A percentile compares a stretch with the other conserved stretches of the same genome.
Conservation (phyloP, 2,888 invertebrate species). For the Plagodis dolabraria region DNA sequence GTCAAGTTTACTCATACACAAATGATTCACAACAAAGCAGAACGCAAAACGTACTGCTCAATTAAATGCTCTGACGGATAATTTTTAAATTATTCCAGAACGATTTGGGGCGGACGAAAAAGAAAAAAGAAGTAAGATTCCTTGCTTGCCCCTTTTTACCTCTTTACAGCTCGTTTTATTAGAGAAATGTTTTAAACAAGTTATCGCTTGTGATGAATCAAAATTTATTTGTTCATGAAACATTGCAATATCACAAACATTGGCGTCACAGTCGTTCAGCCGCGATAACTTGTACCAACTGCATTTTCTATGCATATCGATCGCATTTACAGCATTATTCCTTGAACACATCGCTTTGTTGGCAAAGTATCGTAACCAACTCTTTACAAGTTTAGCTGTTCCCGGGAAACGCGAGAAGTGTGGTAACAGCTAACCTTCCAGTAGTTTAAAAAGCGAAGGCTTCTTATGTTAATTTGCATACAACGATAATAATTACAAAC, state of each 20-base stretch:
- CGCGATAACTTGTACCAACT: slow-evolving; percentile 78
- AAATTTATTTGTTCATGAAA: slow-evolving; percentile 61
- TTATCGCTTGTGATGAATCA: slow-evolving; percentile 75
- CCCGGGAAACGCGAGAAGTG: slow-evolving; percentile 35
- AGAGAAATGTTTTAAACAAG: slow-evolving; percentile 75
- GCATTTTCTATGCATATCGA: slow-evolving; percentile 74
- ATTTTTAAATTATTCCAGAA: slow-evolving; percentile 88
- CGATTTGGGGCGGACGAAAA: slow-evolving; percentile 98
- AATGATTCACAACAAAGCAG: slow-evolving; percentile 43
- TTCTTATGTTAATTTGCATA: slow-evolving; percentile 76
- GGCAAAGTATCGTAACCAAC: slow-evolving; percentile 62
- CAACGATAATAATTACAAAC: slow-evolving; percentile 31
- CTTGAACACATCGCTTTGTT: slow-evolving; percentile 80
- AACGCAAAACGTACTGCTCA: slow-evolving; percentile 32
- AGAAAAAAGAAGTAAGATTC: slow-evolving; percentile 99
- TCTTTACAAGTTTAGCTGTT: slow-evolving; percentile 73
- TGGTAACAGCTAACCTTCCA: slow-evolving; percentile 69
- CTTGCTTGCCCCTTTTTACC: slow-evolving; percentile 85
- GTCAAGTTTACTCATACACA: slow-evolving; percentile 30
- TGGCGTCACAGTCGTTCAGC: slow-evolving; percentile 62
- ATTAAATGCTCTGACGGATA: slow-evolving; percentile 66
- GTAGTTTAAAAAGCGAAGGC: slow-evolving; percentile 61
- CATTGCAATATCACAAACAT: slow-evolving; percentile 57
- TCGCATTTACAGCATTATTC: slow-evolving; percentile 73
- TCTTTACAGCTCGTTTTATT: slow-evolving; percentile 83